Percentiles rank a stretch among this genome's conserved stretches.
Conservation (phyloP, 1,140 invertebrate genomes). For the Aphaenogaster ashmeadi region DNA sequence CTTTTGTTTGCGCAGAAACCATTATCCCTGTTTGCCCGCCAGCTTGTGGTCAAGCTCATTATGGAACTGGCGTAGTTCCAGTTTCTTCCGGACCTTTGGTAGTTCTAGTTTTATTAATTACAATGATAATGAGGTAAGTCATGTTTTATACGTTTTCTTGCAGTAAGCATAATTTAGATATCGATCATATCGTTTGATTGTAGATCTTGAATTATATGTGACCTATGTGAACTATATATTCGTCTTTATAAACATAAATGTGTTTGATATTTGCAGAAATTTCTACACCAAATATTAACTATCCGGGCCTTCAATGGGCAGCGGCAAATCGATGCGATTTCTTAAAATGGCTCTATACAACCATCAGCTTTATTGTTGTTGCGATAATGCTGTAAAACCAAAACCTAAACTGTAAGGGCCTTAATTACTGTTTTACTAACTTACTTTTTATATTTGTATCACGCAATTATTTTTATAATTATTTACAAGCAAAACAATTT, state of each 20-base stretch:
- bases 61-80: conserved; percentile 87
- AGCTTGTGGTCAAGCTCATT: conserved; percentile 93
- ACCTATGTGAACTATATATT: background rate
- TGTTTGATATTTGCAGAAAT: conserved; percentile 87
- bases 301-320: conserved; percentile 87
- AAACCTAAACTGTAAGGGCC: conserved; percentile 56
- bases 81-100: conserved; percentile 84
- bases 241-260: background rate
- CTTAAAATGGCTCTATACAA: conserved; percentile 79
- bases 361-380: conserved; percentile 72
- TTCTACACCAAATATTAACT: conserved; percentile 91
- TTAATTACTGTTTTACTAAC: conserved; percentile 61
- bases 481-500: conserved; percentile 68
- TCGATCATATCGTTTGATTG: background rate
- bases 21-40: conserved; percentile 97
- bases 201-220: background rate
- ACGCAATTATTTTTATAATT: conserved; percentile 78
- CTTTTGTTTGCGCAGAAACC: conserved; percentile 91
- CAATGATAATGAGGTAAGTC: conserved; percentile 84
- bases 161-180: background rate
- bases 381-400: conserved; percentile 75
- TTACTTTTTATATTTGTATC: conserved; percentile 63
- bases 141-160: conserved; percentile 14
- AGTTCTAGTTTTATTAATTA: conserved; percentile 84
- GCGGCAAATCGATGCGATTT: conserved; percentile 72